Conservation (phyloP, 1,140 invertebrate species). For the Halesus radiatus region DNA sequence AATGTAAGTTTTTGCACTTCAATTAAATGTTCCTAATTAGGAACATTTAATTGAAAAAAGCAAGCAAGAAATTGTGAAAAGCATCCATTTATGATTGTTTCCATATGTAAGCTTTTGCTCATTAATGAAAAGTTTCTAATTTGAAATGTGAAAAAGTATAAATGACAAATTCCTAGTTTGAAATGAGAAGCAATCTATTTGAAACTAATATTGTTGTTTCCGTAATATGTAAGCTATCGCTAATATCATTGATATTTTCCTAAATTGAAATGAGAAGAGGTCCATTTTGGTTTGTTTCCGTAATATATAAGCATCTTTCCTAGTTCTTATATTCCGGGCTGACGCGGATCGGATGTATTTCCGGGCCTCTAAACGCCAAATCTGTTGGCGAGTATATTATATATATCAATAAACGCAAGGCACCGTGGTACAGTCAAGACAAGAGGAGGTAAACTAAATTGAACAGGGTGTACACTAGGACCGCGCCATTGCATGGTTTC, state of each 20-base stretch:
- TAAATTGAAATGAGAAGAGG: not conserved
- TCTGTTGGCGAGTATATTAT: not conserved
- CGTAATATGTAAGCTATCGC: not conserved
- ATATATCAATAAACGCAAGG: not conserved
- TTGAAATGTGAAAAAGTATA: not conserved
- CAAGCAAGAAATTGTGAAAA: too few species aligned
- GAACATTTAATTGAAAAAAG: too few species aligned
- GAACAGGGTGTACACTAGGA: not conserved
- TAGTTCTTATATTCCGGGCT: not conserved
- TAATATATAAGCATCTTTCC: not conserved
- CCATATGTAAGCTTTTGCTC: not conserved
- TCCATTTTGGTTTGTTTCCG: not conserved
- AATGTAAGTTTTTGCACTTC: not conserved
- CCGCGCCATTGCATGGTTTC: not conserved
- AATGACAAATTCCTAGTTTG: not conserved
- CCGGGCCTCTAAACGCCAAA: not conserved
- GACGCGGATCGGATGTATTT: not conserved
- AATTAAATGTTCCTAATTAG: not conserved
- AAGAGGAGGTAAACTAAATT: not conserved
- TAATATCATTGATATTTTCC: not conserved
- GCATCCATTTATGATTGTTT: not conserved
- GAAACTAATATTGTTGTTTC: too few species aligned
- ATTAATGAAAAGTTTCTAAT: not conserved
- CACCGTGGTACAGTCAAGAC: slow-evolving; percentile 16
- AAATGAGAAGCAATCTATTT: not conserved